Percentiles rank a stretch among this genome's conserved stretches.
Conservation (phyloP, 1,140 invertebrate genomes). For the Drosophila mauritiana region DNA sequence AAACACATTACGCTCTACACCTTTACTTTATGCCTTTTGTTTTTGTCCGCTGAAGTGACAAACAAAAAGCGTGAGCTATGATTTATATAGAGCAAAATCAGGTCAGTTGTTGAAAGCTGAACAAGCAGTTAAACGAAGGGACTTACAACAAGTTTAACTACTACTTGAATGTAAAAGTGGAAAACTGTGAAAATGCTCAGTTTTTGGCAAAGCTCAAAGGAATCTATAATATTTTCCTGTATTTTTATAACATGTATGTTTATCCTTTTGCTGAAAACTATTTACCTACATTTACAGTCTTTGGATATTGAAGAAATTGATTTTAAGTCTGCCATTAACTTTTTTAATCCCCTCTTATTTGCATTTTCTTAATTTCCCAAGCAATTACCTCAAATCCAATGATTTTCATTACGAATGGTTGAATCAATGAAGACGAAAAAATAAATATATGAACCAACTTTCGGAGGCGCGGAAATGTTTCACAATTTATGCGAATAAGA, state of each 20-base stretch:
- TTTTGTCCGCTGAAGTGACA: constrained; percentile 35
- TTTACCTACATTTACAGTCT: too few species aligned
- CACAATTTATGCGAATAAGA: constrained; percentile 38
- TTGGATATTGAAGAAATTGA: background rate
- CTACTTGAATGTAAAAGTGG: background rate
- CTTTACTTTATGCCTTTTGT: constrained; percentile 11
- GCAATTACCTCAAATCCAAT: background rate
- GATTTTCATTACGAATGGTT: constrained; percentile 13
- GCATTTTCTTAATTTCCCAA: constrained; percentile 5
- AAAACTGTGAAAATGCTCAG: constrained; percentile 3
- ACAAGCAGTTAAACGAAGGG: constrained; percentile 4
- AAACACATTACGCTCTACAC: constrained; percentile 31
- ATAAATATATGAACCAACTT: constrained; percentile 34
- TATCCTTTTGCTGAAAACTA: too few species aligned
- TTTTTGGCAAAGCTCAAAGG: background rate
- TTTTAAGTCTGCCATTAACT: background rate
- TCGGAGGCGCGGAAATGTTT: constrained; percentile 31
- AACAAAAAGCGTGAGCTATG: constrained; percentile 46
- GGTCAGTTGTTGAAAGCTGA: constrained; percentile 25
- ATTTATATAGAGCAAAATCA: constrained; percentile 48
- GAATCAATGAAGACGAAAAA: constrained; percentile 21
- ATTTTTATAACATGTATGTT: too few species aligned
- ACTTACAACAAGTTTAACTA: constrained; percentile 10
- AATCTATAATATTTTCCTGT: too few species aligned
- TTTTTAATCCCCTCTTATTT: background rate